Evolutionary conservation across 2,113 vertebrate species (phyloP), one percentile per base, ranked within the genome.

Genomic region (Silurus glanis): DNA sequence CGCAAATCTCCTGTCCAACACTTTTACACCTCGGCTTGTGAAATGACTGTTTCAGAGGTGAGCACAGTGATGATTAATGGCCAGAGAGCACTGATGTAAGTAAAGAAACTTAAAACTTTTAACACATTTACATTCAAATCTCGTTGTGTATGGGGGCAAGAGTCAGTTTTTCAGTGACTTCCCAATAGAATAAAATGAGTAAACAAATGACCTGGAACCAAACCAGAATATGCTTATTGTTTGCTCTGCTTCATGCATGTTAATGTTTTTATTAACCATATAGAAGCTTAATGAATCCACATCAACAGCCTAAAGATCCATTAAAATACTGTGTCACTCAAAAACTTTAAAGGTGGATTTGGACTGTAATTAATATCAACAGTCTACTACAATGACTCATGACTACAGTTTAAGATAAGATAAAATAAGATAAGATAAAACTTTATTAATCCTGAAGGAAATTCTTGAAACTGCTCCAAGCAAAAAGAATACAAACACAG

Each of bases 21-120:
- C 45, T 82, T 53, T 82, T 62, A 51, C 61, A 66, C 80, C 47
- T 66, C 59, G 8, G 61, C 61, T 53, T 66, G 80, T 66, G 61
- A 82, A 66, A 82, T 66, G 2, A 76, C 74, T 55, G 51, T 55
- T 76, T 76, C 49, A 55, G 59, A 66, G 45, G 61, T 25, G 80
- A 51, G 37, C 37, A 59, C 56, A 8, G 80, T 64, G 59, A 66
- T 82, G 80, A 64, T 62, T 66, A 82, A 64, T 66, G 23, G 23
- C 45, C 67, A 6, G 47, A 62, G 80, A 67, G 19, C 21, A 49
- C 23, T 53, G 23, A 82, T 82, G 45, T 53, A 47, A 64, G 12
- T 6, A 49, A 21, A 72, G 2, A 75, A 53, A 53, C 49, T 8
- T 53, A 23, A 14, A 66, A 53, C 53, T 66, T 82, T 64, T 49